Base-by-base conservation (phyloP, 2,113 vertebrate species). In the Catharus bicknelli region DNA sequence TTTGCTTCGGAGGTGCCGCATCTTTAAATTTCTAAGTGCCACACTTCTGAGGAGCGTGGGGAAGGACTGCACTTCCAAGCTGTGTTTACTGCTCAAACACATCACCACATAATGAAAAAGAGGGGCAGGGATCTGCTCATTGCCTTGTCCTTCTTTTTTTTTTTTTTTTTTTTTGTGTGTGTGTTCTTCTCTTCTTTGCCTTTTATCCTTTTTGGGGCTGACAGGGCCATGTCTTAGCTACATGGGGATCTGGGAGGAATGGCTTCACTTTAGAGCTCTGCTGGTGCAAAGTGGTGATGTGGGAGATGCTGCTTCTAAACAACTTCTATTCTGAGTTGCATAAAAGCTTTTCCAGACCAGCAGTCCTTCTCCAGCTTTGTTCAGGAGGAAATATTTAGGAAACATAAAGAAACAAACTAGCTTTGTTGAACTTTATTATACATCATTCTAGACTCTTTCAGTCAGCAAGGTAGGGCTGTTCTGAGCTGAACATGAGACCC, bases 11-110 rank as follows among this genome's bases (percentile, higher is more conserved):
- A 81, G 83, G 42, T 70, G 64, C 27, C 3, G 2, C 72, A 63
- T 69, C 88, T 92, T 78, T 75, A 90, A 78, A 88, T 94, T 86
- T 81, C 48, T 72, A 61, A 94, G 61, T 40, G 7, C 11, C 29
- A 13, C 13, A 17, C 14, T 90, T 94, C 68, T 74, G 59, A 90
- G 54, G 20, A 68, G 15, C 1, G 1, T 6, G 21, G 59, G 54
- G 38, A 43, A 57, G 12, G 20, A 34, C 17, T 54, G 21, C 6
- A 22, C n/a, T 81, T 86, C 34, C 26, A 59, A 86, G 11, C 3
- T 0, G 0, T 83, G 30, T 68, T 92, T 95, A 9, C 22, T 70
- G 18, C 51, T 83, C 51, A 38, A 38, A 38, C 12, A 30, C 34
- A 55, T 40, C 32, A 23, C 13, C 36, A 70, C 15, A 59, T 14